Evolutionary conservation across 2,113 vertebrate species (phyloP).

Genomic region (Sus scrofa): T2T-Sscrofa CM000823.6:57816501-57817000

Average conservation of each 20-base stretch:
- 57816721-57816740: not conserved
- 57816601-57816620: not conserved
- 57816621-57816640: not conserved
- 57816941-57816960: not conserved
- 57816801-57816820: not conserved
- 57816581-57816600: not conserved
- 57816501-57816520: conserved; percentile 89
- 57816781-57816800: not conserved
- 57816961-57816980: not conserved
- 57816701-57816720: not conserved
- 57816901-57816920: conserved; percentile 89
- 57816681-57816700: not conserved
- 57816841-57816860: conserved; percentile 1
- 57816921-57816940: conserved; percentile 88
- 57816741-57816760: conserved; percentile 23
- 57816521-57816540: conserved; percentile 87
- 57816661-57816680: not conserved
- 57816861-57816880: conserved; percentile 88
- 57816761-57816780: conserved; percentile 31
- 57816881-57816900: conserved; percentile 94
- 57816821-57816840: not conserved
- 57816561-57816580: conserved; percentile 64
- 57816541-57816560: conserved; percentile 91
- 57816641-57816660: not conserved
- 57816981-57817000: conserved; percentile 34